Evolutionary conservation across 2,113 vertebrate species (phyloP).

Genomic region (Coptodon bakossiorum): DNA sequence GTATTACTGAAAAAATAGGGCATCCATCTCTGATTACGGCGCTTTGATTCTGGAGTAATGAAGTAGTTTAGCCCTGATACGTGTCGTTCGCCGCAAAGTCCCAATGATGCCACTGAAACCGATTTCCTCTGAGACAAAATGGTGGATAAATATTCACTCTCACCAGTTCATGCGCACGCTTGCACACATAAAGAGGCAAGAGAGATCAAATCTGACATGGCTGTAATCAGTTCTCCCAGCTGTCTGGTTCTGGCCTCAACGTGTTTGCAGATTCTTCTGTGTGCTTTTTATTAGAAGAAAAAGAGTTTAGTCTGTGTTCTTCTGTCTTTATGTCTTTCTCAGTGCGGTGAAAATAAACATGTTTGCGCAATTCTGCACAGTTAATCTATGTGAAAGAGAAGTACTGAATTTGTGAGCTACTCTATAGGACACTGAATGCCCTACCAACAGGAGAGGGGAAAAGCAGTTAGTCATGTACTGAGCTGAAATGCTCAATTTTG

Average conservation of each 20-base stretch:
- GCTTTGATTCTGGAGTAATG: conserved; percentile 36
- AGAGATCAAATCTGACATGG: conserved; percentile 39
- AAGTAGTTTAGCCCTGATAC: conserved; percentile 24
- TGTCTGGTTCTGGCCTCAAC: conserved; percentile 14
- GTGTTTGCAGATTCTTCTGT: background rate
- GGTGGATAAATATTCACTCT: background rate
- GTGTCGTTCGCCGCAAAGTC: background rate
- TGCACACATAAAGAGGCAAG: conserved; percentile 9
- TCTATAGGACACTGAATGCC: background rate
- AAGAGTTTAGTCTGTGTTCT: background rate
- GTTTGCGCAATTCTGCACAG: background rate
- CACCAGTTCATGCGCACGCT: background rate
- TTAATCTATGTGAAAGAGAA: background rate
- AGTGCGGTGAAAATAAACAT: background rate
- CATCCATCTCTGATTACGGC: conserved; percentile 38
- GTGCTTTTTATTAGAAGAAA: background rate
- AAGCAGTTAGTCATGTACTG: background rate
- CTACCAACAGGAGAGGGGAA: background rate
- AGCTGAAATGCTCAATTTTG: background rate
- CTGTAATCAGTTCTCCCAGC: conserved; percentile 45
- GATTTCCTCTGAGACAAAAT: conserved; percentile 3
- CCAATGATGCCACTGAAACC: background rate
- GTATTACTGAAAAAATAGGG: background rate
- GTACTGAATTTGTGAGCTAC: background rate
- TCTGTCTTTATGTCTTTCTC: background rate